These are phyloP conservation scores for Campodea augens DNA, from an alignment of 1,140 invertebrate genomes.

Conservation along the genomic window DNA sequence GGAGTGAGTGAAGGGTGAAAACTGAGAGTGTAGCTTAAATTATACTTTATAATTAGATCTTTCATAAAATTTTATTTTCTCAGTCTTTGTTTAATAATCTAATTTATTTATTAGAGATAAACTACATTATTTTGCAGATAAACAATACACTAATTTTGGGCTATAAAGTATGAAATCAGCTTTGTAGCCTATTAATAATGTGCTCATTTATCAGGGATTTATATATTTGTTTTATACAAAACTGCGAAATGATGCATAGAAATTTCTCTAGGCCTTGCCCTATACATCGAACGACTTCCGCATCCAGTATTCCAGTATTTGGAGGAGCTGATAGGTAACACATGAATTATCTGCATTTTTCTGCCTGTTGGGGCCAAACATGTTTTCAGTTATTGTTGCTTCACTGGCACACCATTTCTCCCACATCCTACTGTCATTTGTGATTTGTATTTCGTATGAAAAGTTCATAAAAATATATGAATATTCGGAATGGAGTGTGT, in stretches of 20 bases:
- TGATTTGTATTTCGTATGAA: slow-evolving; percentile 2
- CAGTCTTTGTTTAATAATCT: no score
- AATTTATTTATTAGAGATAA: no score
- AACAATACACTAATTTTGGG: not conserved
- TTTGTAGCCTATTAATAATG: slow-evolving; percentile 5
- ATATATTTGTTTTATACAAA: slow-evolving; percentile 16
- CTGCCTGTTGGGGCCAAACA: not conserved
- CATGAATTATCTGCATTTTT: not conserved
- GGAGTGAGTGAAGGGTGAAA: no score
- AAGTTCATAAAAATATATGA: not conserved
- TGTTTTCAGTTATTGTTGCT: not conserved
- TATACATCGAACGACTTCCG: slow-evolving; percentile 48
- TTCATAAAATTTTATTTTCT: no score
- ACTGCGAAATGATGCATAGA: slow-evolving; percentile 1
- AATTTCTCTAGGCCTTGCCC: slow-evolving; percentile 29
- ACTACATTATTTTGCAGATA: no score
- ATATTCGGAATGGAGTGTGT: not conserved
- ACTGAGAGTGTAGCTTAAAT: no score
- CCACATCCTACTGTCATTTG: not conserved
- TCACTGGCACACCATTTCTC: slow-evolving; percentile 1
- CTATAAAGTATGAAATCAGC: not conserved
- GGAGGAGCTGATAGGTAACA: slow-evolving; percentile 56
- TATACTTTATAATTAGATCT: no score
- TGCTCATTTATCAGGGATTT: slow-evolving; percentile 14
- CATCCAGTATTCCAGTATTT: slow-evolving; percentile 64